Conservation (phyloP, 64 coral and sea anemone genomes). For the Montipora sp. region DNA sequence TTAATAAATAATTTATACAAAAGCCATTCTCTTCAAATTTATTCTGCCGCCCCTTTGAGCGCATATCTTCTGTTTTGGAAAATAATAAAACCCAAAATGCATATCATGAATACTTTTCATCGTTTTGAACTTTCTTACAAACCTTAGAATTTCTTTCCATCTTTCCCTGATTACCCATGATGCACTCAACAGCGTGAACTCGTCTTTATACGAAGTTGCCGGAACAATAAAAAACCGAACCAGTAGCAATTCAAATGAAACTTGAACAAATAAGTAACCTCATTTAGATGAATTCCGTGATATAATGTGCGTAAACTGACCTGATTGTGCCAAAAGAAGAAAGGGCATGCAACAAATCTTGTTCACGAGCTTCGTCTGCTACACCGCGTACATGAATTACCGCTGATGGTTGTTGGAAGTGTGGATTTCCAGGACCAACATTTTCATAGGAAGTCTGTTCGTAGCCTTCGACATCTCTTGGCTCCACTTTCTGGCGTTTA, state of each 20-base stretch:
- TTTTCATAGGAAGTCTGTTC: not conserved
- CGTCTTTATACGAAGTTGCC: too few species aligned
- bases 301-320: slow-evolving; percentile 14
- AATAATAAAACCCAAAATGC: too few species aligned
- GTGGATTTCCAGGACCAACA: slow-evolving; percentile 36
- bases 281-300: not conserved
- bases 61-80: too few species aligned
- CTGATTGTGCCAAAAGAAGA: slow-evolving; percentile 76
- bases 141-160: too few species aligned
- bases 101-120: too few species aligned
- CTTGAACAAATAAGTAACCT: not conserved
- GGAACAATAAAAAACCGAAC: not conserved
- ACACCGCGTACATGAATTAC: slow-evolving; percentile 96
- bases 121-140: too few species aligned
- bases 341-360: slow-evolving; percentile 82
- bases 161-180: too few species aligned
- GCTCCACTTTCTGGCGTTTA: slow-evolving; percentile 63
- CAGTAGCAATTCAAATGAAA: not conserved
- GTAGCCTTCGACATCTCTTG: slow-evolving; percentile 12
- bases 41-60: too few species aligned
- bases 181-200: too few species aligned
- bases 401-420: slow-evolving; percentile 75
- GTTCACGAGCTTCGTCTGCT: slow-evolving; percentile 88
- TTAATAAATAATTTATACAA: too few species aligned
- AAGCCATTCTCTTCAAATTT: too few species aligned